phyloP scores from a whole-genome alignment of 2,888 invertebrate genomes.

The Sepioteuthis lessoniana region DNA sequence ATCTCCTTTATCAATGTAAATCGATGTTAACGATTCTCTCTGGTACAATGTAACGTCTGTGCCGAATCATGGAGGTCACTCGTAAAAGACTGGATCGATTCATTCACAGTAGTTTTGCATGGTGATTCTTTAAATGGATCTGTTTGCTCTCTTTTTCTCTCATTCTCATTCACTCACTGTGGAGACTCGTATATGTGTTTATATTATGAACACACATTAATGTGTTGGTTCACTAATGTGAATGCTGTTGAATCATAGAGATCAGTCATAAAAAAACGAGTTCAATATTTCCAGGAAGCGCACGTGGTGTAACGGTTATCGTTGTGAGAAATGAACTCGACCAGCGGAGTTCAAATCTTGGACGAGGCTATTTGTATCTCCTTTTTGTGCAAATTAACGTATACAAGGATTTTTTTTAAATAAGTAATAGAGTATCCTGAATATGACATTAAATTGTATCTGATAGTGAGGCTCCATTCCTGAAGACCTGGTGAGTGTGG shows the following conservation, averaged over 20 bases:
- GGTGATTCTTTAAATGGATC: constrained; percentile 20
- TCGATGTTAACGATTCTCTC: constrained; percentile 23
- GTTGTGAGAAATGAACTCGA: too few relatives aligned
- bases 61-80: background rate
- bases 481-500: too few relatives aligned
- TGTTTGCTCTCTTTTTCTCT: background rate
- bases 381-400: too few relatives aligned
- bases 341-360: too few relatives aligned
- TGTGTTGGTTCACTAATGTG: background rate
- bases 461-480: too few relatives aligned
- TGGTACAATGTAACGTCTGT: constrained; percentile 21
- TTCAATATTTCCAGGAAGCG: too few relatives aligned
- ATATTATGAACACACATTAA: background rate
- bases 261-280: background rate
- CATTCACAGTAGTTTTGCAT: background rate
- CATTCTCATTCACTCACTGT: too few relatives aligned
- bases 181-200: background rate
- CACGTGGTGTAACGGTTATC: too few relatives aligned
- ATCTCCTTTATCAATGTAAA: background rate
- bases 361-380: too few relatives aligned
- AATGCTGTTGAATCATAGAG: background rate
- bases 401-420: too few relatives aligned
- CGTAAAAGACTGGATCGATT: constrained; percentile 33
- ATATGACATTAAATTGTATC: too few relatives aligned
- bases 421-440: too few relatives aligned